A percentile compares a stretch with the other conserved stretches of the same genome.
These are phyloP conservation scores for Tiaroga cobitis DNA, from an alignment of 2,797 vertebrate genomes.

Conservation along the genomic window DNA sequence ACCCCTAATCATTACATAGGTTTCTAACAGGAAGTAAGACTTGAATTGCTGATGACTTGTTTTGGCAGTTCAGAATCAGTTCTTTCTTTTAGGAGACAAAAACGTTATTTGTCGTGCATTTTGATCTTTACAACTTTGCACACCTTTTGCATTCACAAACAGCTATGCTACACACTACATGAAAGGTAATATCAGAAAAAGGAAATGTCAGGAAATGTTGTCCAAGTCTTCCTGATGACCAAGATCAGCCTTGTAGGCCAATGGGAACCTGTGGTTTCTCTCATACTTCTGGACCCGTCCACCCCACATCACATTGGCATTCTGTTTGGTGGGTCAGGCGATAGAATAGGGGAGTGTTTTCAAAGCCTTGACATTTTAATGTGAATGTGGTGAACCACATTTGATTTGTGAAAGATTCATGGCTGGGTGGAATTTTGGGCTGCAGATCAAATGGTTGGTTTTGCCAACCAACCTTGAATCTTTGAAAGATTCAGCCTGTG, in stretches of 20 bases:
- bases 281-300: conserved; percentile 16
- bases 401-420: conserved; percentile 47
- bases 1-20: too few relatives aligned
- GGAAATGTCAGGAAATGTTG: not conserved
- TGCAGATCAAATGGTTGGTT: conserved; percentile 23
- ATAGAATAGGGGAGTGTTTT: conserved; percentile 29
- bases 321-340: conserved; percentile 22
- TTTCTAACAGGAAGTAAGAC: too few relatives aligned
- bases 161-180: not conserved
- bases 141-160: not conserved
- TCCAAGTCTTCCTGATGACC: not conserved
- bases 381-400: conserved; percentile 48
- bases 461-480: too few relatives aligned
- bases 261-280: conserved; percentile 14
- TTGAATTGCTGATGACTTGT: too few relatives aligned
- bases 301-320: conserved; percentile 34
- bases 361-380: conserved; percentile 47
- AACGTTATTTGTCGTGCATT: too few relatives aligned
- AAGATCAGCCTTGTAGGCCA: not conserved
- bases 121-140: too few relatives aligned
- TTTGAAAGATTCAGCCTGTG: conserved; percentile 35
- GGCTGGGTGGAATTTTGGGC: conserved; percentile 43
- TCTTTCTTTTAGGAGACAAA: too few relatives aligned
- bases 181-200: too few relatives aligned
- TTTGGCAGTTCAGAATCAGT: too few relatives aligned